Percentiles rank a stretch among this genome's conserved stretches.
These are phyloP conservation scores for Orientallactaga bullata DNA, from an alignment of 2,113 vertebrate genomes.

Conservation along the genomic window DNA sequence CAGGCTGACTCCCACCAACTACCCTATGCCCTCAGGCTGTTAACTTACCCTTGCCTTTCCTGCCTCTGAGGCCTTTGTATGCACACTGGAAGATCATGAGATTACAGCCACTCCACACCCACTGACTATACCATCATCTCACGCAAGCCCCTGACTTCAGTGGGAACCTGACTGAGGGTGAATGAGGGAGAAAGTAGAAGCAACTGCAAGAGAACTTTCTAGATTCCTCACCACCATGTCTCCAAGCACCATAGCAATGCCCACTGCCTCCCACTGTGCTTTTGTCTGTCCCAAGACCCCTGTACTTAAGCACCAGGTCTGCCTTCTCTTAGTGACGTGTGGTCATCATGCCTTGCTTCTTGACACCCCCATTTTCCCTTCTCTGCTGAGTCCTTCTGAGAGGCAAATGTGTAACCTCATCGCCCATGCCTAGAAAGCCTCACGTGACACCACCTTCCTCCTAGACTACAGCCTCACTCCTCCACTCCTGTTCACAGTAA, in stretches of 20 bases:
- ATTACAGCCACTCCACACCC: conserved; percentile 13
- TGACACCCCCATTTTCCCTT: not conserved
- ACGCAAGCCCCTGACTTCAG: not conserved
- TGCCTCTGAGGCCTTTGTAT: not conserved
- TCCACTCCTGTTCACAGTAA: not conserved
- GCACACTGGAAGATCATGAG: not conserved
- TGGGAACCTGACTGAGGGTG: fast-evolving
- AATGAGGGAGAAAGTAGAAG: not conserved
- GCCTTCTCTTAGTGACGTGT: too few relatives aligned
- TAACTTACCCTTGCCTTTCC: not conserved
- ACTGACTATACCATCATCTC: not conserved
- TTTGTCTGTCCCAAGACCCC: not conserved
- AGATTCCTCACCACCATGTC: not conserved
- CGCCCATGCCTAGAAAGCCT: not conserved
- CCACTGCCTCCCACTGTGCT: not conserved
- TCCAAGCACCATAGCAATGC: fast-evolving
- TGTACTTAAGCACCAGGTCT: too few relatives aligned
- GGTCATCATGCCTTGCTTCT: not conserved
- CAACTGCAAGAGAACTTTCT: not conserved
- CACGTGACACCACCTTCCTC: not conserved
- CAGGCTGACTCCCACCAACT: not conserved
- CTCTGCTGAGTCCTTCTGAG: not conserved
- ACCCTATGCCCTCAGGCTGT: not conserved
- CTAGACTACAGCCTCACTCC: not conserved
- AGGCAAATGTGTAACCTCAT: not conserved